Conservation (phyloP, 2,113 vertebrate genomes). For the Osmerus eperlanus region DNA sequence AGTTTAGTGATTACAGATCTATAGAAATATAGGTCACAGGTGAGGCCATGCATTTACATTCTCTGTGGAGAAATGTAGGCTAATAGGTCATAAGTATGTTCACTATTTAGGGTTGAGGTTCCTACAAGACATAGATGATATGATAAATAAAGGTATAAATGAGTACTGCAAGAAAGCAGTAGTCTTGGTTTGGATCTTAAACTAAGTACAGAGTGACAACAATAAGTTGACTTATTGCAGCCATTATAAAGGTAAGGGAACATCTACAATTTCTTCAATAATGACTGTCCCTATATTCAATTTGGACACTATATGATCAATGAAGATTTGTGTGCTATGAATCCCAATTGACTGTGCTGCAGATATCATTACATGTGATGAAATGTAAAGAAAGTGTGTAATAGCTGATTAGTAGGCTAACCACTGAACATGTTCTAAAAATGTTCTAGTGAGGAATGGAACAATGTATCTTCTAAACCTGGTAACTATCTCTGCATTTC, state of each 20-base stretch:
- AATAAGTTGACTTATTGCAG: neutral
- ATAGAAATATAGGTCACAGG: slow-evolving; percentile 3
- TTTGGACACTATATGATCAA: too few relatives aligned
- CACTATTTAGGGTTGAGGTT: neutral
- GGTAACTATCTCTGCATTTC: too few relatives aligned
- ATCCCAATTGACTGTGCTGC: too few relatives aligned
- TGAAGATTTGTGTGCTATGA: too few relatives aligned
- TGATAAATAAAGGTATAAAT: neutral
- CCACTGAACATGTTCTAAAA: too few relatives aligned
- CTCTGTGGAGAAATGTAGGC: slow-evolving; percentile 3
- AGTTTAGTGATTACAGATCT: neutral
- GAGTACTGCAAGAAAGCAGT: neutral
- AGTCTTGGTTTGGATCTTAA: neutral
- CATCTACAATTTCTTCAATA: neutral
- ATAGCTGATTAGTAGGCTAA: too few relatives aligned
- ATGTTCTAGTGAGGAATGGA: too few relatives aligned
- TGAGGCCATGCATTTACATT: neutral
- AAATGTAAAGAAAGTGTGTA: too few relatives aligned
- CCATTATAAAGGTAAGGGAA: neutral
- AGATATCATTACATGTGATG: too few relatives aligned
- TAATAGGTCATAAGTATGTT: neutral
- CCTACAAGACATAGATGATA: neutral
- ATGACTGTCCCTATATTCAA: too few relatives aligned
- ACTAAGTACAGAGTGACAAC: neutral
- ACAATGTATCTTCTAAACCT: too few relatives aligned